These are phyloP conservation scores for Drosophila subsilvestris DNA, from an alignment of 2,888 invertebrate genomes.

Conservation along the genomic window DNA sequence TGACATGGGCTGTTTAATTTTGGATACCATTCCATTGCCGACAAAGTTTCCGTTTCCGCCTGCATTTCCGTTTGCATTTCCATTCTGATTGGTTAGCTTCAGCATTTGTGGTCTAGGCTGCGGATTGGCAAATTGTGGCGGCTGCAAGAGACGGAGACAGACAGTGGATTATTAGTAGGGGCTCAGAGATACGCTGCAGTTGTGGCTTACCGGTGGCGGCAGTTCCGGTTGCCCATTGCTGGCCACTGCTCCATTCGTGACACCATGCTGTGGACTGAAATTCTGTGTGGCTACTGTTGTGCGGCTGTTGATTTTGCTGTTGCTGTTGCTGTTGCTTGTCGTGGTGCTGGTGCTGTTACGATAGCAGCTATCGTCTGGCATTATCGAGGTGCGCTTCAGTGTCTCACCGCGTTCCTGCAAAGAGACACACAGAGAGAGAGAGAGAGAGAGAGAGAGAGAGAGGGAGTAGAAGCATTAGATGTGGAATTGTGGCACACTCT, in stretches of 20 bases:
- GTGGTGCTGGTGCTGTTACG: slow-evolving; percentile 66
- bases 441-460: slow-evolving; percentile 18
- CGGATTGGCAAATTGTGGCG: slow-evolving; percentile 82
- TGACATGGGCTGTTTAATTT: slow-evolving; percentile 44
- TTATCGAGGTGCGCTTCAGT: slow-evolving; percentile 81
- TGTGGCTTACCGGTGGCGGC: slow-evolving; percentile 79
- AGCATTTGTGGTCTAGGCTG: slow-evolving; percentile 45
- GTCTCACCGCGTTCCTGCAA: slow-evolving; percentile 82
- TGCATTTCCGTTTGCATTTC: slow-evolving; percentile 6
- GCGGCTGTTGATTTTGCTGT: slow-evolving; percentile 21
- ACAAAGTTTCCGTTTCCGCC: slow-evolving; percentile 1
- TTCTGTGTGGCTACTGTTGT: slow-evolving; percentile 31
- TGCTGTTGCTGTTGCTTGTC: slow-evolving; percentile 17
- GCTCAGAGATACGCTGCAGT: neutral
- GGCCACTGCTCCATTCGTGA: slow-evolving; percentile 7
- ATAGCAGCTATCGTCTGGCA: slow-evolving; percentile 82
- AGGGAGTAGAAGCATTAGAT: neutral
- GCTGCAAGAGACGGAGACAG: slow-evolving; percentile 58
- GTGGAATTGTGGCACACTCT: too few relatives aligned
- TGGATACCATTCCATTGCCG: slow-evolving; percentile 10
- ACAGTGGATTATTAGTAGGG: neutral
- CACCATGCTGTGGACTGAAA: slow-evolving; percentile 1
- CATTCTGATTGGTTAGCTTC: slow-evolving; percentile 45
- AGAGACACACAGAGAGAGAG: slow-evolving; percentile 27
- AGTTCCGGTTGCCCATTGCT: slow-evolving; percentile 57